Conservation (phyloP, 2,113 vertebrate genomes). For the Bettongia penicillata region DNA sequence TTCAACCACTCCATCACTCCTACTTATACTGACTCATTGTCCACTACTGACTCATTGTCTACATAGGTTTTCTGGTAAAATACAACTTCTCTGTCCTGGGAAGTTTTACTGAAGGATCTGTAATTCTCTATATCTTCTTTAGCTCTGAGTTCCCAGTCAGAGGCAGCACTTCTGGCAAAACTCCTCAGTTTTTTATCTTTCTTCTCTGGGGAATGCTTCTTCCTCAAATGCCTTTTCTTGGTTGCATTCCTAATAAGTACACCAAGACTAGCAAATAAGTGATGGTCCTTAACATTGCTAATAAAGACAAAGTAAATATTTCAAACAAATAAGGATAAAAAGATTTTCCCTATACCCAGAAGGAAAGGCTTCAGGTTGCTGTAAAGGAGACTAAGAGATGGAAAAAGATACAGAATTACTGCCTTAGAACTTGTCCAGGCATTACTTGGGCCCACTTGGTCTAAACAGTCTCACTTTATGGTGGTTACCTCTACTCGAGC, state of each 20-base stretch:
- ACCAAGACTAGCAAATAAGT: neutral
- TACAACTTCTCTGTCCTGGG: neutral
- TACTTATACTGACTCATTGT: neutral
- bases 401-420: neutral
- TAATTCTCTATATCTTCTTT: neutral
- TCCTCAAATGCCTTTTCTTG: neutral
- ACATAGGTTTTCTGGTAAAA: neutral
- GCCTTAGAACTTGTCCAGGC: neutral
- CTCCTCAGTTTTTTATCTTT: neutral
- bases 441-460: neutral
- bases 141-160: neutral
- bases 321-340: neutral
- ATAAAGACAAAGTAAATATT: neutral
- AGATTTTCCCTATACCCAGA: neutral
- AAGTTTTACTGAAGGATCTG: neutral
- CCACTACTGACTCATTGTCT: neutral
- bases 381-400: neutral
- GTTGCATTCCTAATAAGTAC: neutral
- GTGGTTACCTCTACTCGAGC: neutral
- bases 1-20: neutral
- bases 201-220: neutral
- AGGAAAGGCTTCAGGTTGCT: neutral
- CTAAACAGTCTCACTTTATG: neutral
- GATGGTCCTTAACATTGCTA: neutral
- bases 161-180: neutral